Evolutionary conservation across 2,113 vertebrate genomes (phyloP).

Genomic region (Clarias batrachus): DNA sequence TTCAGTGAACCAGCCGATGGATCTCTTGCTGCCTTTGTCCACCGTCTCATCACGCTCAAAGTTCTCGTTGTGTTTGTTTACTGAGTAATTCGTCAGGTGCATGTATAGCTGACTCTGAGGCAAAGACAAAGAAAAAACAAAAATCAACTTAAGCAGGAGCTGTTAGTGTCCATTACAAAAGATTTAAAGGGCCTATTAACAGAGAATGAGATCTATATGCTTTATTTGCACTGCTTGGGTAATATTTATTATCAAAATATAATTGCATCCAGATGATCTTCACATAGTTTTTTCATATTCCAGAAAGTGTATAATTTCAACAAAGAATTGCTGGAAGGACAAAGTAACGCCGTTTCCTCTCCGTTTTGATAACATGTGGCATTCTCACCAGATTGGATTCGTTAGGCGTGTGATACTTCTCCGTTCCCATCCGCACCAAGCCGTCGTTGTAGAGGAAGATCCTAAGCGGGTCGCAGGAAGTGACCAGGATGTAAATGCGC

Average conservation of each 20-base stretch:
- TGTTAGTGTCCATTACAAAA: neutral
- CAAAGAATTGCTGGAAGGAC: neutral
- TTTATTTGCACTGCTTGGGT: constrained; percentile 62
- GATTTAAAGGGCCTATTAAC: neutral
- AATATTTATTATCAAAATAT: constrained; percentile 55
- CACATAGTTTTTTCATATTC: constrained; percentile 35
- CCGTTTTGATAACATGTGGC: neutral
- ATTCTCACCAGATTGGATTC: constrained; percentile 93
- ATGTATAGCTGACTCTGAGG: constrained; percentile 92
- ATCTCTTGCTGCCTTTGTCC: constrained; percentile 96
- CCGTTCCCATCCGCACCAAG: constrained; percentile 96
- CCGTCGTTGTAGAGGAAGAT: constrained; percentile 97
- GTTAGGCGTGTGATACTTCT: constrained; percentile 91
- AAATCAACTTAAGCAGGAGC: neutral
- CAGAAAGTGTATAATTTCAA: neutral
- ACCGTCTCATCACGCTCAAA: constrained; percentile 94
- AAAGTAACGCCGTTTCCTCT: neutral
- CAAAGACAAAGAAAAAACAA: constrained; percentile 20
- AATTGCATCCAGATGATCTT: constrained; percentile 61
- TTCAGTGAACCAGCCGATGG: constrained; percentile 97
- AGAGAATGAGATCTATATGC: neutral
- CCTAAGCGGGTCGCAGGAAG: constrained; percentile 95
- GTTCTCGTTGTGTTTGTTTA: constrained; percentile 97
- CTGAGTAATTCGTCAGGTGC: constrained; percentile 98
- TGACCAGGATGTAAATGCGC: constrained; percentile 94